phyloP scores from a whole-genome alignment of 2,888 invertebrate species.

The Acanthosepion lycidas region DNA sequence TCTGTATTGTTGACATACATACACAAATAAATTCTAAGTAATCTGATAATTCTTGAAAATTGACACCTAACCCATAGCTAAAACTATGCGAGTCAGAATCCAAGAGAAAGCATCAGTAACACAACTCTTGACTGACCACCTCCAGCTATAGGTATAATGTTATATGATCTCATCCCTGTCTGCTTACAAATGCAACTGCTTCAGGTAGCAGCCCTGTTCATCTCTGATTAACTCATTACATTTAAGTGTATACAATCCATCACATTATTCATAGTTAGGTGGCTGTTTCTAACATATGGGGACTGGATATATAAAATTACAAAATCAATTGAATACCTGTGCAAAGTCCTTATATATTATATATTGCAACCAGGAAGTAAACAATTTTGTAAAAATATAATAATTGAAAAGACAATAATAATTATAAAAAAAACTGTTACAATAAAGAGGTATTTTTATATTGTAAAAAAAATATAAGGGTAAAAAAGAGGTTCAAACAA shows the following conservation, averaged over 20 bases:
- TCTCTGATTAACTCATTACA: constrained; percentile 18
- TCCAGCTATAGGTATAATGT: background rate
- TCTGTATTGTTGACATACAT: background rate
- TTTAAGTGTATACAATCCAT: constrained; percentile 2
- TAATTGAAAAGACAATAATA: too few species aligned
- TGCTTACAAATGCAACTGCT: background rate
- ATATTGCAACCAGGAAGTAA: too few species aligned
- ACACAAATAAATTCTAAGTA: background rate
- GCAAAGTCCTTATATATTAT: too few species aligned
- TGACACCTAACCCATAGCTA: background rate
- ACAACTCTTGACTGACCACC: constrained; percentile 33
- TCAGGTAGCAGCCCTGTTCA: background rate
- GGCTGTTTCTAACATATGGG: background rate
- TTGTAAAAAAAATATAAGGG: too few species aligned
- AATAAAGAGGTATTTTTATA: too few species aligned
- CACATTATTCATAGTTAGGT: background rate
- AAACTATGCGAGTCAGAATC: background rate
- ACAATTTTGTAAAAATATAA: too few species aligned
- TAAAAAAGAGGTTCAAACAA: too few species aligned
- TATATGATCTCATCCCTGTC: background rate
- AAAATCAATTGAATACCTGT: background rate
- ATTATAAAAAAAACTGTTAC: too few species aligned
- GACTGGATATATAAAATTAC: background rate
- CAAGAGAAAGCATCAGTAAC: background rate
- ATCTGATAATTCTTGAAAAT: background rate